These are phyloP conservation scores for Phrynocephalus forsythii DNA, from an alignment of 2,797 vertebrate genomes.

Conservation along the genomic window DNA sequence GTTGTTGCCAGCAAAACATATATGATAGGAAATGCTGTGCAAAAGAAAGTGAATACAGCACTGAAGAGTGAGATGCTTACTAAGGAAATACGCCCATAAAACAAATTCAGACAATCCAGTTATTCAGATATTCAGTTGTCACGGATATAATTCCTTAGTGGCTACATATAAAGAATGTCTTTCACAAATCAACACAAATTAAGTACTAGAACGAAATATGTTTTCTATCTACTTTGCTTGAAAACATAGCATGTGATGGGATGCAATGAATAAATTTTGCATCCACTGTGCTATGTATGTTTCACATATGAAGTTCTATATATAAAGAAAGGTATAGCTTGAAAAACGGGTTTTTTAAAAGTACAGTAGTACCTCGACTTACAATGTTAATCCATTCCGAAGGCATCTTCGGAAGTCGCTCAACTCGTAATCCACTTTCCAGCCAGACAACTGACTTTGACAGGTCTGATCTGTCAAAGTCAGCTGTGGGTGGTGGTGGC, in stretches of 20 bases:
- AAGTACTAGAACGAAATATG: background rate
- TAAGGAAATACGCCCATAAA: background rate
- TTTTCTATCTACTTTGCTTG: constrained; percentile 15
- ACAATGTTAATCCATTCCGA: too few relatives aligned
- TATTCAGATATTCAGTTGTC: background rate
- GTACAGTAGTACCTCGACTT: too few relatives aligned
- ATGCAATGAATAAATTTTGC: constrained; percentile 41
- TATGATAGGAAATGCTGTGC: background rate
- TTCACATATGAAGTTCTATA: background rate
- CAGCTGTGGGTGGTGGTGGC: too few relatives aligned
- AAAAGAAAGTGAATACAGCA: background rate
- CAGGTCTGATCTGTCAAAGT: too few relatives aligned
- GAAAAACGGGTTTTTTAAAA: background rate
- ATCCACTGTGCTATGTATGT: background rate
- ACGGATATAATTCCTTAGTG: background rate
- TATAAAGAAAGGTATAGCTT: background rate
- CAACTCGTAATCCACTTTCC: too few relatives aligned
- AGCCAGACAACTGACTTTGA: too few relatives aligned
- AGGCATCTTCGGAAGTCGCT: too few relatives aligned
- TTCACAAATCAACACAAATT: background rate
- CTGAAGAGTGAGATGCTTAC: background rate
- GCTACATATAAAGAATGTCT: background rate
- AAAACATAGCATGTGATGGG: constrained; percentile 8
- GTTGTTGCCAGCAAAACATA: too few relatives aligned
- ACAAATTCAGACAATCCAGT: accelerated